A percentile compares a stretch with the other conserved stretches of the same genome.
Evolutionary conservation across 53 echinoderm and acorn worm species (phyloP).

Genomic region (Echinarachnius parma): DNA sequence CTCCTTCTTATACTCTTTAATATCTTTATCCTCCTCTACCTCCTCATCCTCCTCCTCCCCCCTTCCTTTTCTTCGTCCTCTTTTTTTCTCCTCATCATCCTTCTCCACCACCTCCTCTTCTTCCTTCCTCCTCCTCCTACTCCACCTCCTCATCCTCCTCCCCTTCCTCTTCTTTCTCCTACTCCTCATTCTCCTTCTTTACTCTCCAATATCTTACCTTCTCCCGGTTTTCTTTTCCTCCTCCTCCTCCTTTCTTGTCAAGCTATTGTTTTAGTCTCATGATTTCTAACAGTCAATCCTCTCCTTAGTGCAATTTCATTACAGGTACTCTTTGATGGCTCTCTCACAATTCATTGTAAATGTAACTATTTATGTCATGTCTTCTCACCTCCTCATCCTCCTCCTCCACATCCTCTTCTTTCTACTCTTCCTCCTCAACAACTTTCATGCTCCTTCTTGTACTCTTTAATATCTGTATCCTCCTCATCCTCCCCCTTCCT

Average conservation of each 20-base stretch:
- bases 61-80: neutral
- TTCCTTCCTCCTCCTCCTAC: neutral
- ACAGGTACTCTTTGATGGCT: too few species aligned
- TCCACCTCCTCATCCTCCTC: neutral
- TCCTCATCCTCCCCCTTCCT: neutral
- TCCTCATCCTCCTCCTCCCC: neutral
- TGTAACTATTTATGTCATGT: too few species aligned
- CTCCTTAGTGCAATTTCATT: too few species aligned
- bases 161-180: constrained; percentile 1
- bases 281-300: neutral
- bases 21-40: neutral
- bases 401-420: neutral
- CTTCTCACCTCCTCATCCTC: neutral
- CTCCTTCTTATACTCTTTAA: neutral
- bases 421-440: neutral
- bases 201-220: neutral
- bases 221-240: neutral
- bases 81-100: neutral
- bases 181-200: neutral
- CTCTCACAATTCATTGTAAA: too few species aligned
- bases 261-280: neutral
- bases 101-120: neutral
- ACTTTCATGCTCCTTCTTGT: neutral
- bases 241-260: neutral
- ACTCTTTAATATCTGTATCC: too few species aligned